Base-by-base conservation (phyloP, 2,888 invertebrate genomes). In the Ormia ochracea region DNA sequence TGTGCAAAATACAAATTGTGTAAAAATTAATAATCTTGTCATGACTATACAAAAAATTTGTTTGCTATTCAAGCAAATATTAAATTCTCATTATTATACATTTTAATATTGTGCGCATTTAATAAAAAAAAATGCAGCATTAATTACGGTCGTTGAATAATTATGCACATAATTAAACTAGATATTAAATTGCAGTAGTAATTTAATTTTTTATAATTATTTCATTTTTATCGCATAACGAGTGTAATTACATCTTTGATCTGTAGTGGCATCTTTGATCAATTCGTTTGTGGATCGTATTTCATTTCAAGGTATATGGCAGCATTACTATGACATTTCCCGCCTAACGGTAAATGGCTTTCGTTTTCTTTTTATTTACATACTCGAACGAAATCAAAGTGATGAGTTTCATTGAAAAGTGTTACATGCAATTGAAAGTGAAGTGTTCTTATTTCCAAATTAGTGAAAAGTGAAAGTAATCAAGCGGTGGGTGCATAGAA, bases 1-100 rank as follows among this genome's bases (percentile, higher is more conserved):
- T 74, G 66, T 63, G 48, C 61, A 70, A 79, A 73, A n/a, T n/a
- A n/a, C n/a, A n/a, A n/a, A n/a, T n/a, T 50, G 4, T n/a, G 17
- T 7, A 14, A 1, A 14, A n/a, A n/a, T n/a, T 48, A 56, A 56
- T n/a, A 50, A 9, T 48, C 36, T 50, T 23, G 14, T 17, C 52
- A 33, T 45, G 19, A 17, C n/a, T 48, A 17, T 69, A 26, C 4
- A 17, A 23, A 10, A 21, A 2, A 5, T n/a, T n/a, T n/a, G 21
- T n/a, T 33, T 36, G 45, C 58, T 36, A 10, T 58, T 52, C 41
- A 21, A 52, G 26, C 38, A 14, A 50, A 26, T 38, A 9, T 17
- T 17, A 58, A n/a, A 19, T 4, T 33, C 9, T 52, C 17, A 10
- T 31, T 52, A 19, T 52, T 17, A 9, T 17, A 28, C 7, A 4